phyloP scores from a whole-genome alignment of 2,888 invertebrate genomes.

The Apamea epomidion region DNA sequence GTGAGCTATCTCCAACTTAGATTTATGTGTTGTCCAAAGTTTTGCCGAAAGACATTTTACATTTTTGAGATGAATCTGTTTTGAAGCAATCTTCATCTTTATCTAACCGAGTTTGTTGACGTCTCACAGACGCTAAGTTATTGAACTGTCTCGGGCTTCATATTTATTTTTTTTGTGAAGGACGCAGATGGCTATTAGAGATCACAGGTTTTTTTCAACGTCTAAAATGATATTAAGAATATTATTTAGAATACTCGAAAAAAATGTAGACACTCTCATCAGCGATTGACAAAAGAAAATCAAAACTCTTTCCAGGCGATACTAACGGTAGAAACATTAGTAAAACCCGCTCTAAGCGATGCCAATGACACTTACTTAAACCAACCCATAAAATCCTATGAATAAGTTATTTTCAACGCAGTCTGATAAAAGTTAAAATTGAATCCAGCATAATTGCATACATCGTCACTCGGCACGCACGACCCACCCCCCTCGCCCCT shows the following conservation, averaged over 20 bases:
- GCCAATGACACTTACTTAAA: constrained; percentile 16
- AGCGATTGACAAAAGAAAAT: background rate
- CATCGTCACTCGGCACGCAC: constrained; percentile 46
- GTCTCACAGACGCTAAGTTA: constrained; percentile 35
- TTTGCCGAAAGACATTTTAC: constrained; percentile 40
- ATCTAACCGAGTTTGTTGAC: constrained; percentile 52
- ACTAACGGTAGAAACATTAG: background rate
- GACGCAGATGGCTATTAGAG: background rate
- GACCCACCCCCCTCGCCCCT: constrained; percentile 34
- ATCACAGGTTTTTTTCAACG: background rate
- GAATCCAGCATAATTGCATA: constrained; percentile 58
- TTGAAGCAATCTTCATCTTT: constrained; percentile 39
- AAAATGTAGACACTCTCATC: background rate
- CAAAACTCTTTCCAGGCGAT: background rate
- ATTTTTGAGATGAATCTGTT: constrained; percentile 49
- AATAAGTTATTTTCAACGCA: constrained; percentile 44
- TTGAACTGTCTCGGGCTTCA: constrained; percentile 30
- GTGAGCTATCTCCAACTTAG: constrained; percentile 47
- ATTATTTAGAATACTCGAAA: background rate
- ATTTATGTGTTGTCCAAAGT: constrained; percentile 56
- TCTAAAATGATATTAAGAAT: too few species aligned
- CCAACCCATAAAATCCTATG: constrained; percentile 23
- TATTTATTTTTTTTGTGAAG: background rate
- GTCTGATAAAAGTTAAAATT: constrained; percentile 56
- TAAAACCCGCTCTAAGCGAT: background rate